Evolutionary conservation across 2,797 vertebrate genomes (phyloP).

Genomic region (Passerculus sandwichensis): DNA sequence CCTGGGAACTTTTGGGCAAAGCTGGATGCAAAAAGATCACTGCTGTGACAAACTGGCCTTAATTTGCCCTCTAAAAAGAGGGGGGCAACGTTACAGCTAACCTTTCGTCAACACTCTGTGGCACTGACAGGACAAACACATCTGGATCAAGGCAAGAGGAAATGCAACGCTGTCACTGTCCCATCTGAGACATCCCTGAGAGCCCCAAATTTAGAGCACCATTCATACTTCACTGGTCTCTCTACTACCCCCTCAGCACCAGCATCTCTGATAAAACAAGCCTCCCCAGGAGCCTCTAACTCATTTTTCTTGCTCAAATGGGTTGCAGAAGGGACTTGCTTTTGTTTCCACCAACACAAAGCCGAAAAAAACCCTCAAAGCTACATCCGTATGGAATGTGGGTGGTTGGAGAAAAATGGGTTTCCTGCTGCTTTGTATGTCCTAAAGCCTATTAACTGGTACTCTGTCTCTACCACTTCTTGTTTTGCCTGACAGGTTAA

Average conservation of each 20-base stretch:
- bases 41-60: background rate
- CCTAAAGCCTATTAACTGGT: conserved; percentile 52
- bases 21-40: background rate
- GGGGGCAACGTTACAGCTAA: background rate
- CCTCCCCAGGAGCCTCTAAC: background rate
- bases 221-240: background rate
- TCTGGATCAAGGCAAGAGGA: background rate
- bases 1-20: background rate
- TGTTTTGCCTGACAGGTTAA: conserved; percentile 54
- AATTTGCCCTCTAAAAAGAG: background rate
- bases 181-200: background rate
- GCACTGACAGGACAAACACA: background rate
- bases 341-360: conserved; percentile 61
- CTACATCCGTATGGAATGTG: conserved; percentile 36
- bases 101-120: background rate
- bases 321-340: conserved; percentile 40
- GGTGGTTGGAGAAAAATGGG: conserved; percentile 50
- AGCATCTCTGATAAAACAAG: background rate
- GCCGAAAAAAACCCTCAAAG: background rate
- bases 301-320: conserved; percentile 42
- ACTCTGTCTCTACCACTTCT: conserved; percentile 30
- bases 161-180: background rate
- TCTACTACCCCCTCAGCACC: background rate
- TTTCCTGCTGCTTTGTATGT: conserved; percentile 58
- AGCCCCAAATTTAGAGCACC: background rate